Base-by-base conservation (phyloP, 2,113 vertebrate species). In the Melierax canorus region DNA sequence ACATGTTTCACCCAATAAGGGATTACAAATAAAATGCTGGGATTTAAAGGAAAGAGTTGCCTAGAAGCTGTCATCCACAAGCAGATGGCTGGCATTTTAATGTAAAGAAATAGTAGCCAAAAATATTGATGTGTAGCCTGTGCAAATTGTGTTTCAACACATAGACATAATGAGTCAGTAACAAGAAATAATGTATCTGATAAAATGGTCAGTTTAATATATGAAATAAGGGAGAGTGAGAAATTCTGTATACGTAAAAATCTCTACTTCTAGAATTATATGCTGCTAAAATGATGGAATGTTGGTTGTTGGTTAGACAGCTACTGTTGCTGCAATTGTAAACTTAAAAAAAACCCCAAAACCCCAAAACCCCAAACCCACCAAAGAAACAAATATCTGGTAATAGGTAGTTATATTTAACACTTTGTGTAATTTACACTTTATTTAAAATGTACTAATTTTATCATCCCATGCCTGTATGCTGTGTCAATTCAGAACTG, bases 81-180 rank as follows among this genome's bases (percentile, higher is more conserved):
- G 48, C 83, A 92, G 91, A 97, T 92, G 77, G 66, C 14, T 87
- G 74, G 38, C 45, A 82, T 89, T 92, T 94, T 87, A 82, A 91
- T 79, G n/a, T 68, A 91, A 92, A 84, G 72, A 84, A 88, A 81
- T 68, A 90, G 39, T 91, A 84, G 38, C 56, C 68, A 86, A 91
- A 95, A 95, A 59, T 82, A 79, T 10, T 55, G 15, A 16, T 53
- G 26, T 63, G 22, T 86, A 71, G 39, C 24, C 1, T 59, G 53
- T 55, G 27, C 41, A 91, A 66, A 68, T 69, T 9, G 2, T 82
- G 39, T 78, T 95, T 89, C 62, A 82, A 41, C 48, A 82, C 38
- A 69, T 7, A 88, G 73, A 69, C 46, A 58, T 85, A 68, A 85
- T 46, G 43, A 89, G 41, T 62, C 26, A 67, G 41, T 79, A 82